Percentiles rank a stretch among this genome's conserved stretches.
Evolutionary conservation across 2,797 vertebrate species (phyloP).

Genomic region (Hoplostethus atlanticus): DNA sequence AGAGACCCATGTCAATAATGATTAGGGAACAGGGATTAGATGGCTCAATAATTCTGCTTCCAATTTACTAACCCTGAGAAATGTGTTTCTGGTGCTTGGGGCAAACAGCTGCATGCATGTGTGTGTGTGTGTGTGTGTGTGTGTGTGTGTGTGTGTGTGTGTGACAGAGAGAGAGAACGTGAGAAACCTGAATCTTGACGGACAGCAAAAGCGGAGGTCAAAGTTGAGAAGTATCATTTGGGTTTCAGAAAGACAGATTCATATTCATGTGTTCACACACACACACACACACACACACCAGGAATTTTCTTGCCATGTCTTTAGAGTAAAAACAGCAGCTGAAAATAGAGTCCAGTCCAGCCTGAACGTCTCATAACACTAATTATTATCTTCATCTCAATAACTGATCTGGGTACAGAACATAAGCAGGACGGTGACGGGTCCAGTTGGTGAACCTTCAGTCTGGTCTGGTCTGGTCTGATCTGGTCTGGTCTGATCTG

Average conservation of each 20-base stretch:
- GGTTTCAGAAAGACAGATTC: conserved; percentile 11
- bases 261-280: conserved; percentile 17
- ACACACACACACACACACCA: neutral
- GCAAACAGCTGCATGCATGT: neutral
- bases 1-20: neutral
- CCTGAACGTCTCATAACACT: too few species aligned
- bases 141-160: neutral
- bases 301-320: too few species aligned
- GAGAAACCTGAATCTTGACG: conserved; percentile 32
- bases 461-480: too few species aligned
- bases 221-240: conserved; percentile 30
- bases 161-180: neutral
- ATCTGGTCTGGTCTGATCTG: too few species aligned
- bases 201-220: conserved; percentile 38
- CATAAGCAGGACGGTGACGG: too few species aligned
- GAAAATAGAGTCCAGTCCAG: too few species aligned
- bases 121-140: neutral
- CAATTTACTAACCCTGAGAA: conserved; percentile 22
- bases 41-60: conserved; percentile 37
- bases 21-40: conserved; percentile 4
- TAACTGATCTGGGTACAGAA: too few species aligned
- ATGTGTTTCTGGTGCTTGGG: neutral
- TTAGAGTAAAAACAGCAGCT: too few species aligned
- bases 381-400: too few species aligned
- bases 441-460: too few species aligned